Conservation (phyloP, 2,113 vertebrate genomes). For the Cyprinodon brontotheroides region DNA sequence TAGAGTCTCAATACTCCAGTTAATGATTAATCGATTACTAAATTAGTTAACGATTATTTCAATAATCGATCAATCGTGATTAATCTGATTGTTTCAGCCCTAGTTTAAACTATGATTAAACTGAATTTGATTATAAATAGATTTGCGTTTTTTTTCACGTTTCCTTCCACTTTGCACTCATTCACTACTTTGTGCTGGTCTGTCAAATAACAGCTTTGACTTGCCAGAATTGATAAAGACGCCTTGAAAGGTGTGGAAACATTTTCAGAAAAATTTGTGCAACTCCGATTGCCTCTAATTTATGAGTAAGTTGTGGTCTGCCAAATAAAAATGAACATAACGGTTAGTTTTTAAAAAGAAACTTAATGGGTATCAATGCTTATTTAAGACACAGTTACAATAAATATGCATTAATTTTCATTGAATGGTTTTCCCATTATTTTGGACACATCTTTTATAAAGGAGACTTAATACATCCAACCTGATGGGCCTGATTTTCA, state of each 20-base stretch:
- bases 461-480: slow-evolving; percentile 1
- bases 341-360: neutral
- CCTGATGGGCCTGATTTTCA: neutral
- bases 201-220: neutral
- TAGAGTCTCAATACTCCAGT: too few species aligned
- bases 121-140: too few species aligned
- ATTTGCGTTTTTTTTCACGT: neutral
- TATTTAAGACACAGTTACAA: neutral
- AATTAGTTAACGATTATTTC: too few species aligned
- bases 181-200: neutral
- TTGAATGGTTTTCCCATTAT: slow-evolving; percentile 9
- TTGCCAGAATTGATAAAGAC: too few species aligned
- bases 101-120: too few species aligned
- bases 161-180: neutral
- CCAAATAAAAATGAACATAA: neutral
- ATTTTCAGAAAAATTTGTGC: too few species aligned
- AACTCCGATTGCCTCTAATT: too few species aligned
- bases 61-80: too few species aligned
- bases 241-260: too few species aligned
- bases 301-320: too few species aligned
- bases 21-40: too few species aligned
- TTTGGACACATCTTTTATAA: slow-evolving; percentile 33
- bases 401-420: neutral
- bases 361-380: neutral
- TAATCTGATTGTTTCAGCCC: too few species aligned